A percentile compares a stretch with the other conserved stretches of the same genome.
These are phyloP conservation scores for Nylanderia fulva DNA, from an alignment of 1,140 invertebrate genomes.

Conservation along the genomic window DNA sequence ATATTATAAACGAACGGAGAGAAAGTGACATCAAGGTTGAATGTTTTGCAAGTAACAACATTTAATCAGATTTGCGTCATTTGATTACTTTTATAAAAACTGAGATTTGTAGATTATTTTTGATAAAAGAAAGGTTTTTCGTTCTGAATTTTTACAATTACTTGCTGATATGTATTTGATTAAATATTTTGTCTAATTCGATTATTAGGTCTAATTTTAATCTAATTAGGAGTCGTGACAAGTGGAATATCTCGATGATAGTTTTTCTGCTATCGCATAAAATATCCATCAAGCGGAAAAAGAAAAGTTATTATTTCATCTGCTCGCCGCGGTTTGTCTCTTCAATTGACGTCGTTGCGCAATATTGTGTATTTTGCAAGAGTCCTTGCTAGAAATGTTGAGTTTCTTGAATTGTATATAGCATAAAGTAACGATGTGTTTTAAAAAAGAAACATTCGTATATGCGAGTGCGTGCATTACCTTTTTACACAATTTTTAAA, in stretches of 20 bases:
- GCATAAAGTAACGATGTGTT: neutral
- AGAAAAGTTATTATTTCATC: neutral
- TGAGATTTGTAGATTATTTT: neutral
- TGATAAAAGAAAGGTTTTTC: too few species aligned
- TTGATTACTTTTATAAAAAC: constrained; percentile 1
- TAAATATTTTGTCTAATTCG: neutral
- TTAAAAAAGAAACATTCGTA: too few species aligned
- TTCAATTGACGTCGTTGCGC: neutral
- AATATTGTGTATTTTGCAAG: neutral
- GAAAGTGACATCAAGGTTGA: constrained; percentile 47
- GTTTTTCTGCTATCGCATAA: neutral
- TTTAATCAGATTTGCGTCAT: neutral
- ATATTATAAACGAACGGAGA: constrained; percentile 40
- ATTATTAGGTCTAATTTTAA: too few species aligned
- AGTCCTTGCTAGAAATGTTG: neutral
- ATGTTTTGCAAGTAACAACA: neutral
- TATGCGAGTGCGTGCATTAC: too few species aligned
- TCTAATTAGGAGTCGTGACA: neutral
- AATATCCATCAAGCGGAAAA: neutral
- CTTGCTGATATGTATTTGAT: neutral
- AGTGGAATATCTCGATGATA: neutral
- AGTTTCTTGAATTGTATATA: neutral
- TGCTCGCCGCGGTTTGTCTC: neutral
- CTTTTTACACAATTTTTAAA: neutral
- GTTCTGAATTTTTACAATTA: neutral